phyloP scores from a whole-genome alignment of 2,113 vertebrate genomes.

The Chrysochloris asiatica region DNA sequence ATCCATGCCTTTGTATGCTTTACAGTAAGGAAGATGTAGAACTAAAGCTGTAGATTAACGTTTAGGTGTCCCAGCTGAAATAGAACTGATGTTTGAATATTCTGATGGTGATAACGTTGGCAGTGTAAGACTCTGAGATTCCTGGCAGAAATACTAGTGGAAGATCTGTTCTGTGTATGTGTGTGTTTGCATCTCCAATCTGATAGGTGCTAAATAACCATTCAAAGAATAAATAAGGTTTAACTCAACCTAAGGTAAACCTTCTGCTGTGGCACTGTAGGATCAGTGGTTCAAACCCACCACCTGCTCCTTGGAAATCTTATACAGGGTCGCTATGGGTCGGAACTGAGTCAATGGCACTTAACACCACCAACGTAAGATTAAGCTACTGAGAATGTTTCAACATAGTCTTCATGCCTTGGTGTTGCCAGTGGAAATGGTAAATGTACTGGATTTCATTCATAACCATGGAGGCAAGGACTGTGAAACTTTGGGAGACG shows the following conservation, averaged over 20 bases:
- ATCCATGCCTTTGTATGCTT: background rate
- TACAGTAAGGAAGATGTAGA: background rate
- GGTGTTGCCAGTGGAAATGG: background rate
- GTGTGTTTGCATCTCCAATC: background rate
- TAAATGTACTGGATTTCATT: background rate
- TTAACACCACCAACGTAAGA: background rate
- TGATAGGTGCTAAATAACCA: background rate
- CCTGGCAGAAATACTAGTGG: background rate
- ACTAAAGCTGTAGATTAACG: background rate
- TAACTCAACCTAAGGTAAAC: background rate
- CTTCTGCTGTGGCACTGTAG: no score
- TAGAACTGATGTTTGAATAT: constrained; percentile 1
- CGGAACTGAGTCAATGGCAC: no score
- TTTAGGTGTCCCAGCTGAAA: background rate
- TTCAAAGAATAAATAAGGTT: background rate
- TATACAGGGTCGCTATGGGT: no score
- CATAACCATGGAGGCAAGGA: background rate
- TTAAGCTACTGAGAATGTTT: background rate
- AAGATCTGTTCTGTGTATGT: no score
- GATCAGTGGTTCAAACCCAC: no score
- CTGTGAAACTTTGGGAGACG: background rate
- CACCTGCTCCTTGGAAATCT: no score
- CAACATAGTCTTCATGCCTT: background rate
- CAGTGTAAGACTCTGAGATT: background rate
- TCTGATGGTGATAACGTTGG: background rate